Evolutionary conservation across 2,888 invertebrate genomes (phyloP).

Genomic region (Physocephala rufipes): DNA sequence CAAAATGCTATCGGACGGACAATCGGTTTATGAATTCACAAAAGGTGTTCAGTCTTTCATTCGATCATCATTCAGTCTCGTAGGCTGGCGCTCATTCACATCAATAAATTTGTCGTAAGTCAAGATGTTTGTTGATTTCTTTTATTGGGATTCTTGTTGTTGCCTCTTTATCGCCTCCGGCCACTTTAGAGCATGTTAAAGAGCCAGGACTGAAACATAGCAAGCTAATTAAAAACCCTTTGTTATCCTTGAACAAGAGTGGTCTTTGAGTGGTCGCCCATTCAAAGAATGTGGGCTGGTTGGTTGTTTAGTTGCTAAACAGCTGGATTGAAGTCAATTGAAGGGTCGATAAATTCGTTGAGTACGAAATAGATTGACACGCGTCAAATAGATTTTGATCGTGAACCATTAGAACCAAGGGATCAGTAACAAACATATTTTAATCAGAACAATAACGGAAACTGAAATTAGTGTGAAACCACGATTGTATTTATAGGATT

Average conservation of each 20-base stretch:
- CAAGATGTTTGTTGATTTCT: slow-evolving; percentile 24
- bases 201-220: background rate
- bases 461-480: too few species aligned
- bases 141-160: slow-evolving; percentile 3
- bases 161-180: background rate
- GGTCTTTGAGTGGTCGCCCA: background rate
- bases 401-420: too few species aligned
- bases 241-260: slow-evolving; percentile 13
- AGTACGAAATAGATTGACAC: slow-evolving; percentile 2
- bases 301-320: background rate
- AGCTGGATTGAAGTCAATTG: background rate
- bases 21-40: too few species aligned
- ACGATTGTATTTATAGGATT: too few species aligned
- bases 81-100: background rate
- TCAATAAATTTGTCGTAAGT: slow-evolving; percentile 22
- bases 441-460: too few species aligned
- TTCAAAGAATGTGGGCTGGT: background rate
- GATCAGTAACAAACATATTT: too few species aligned
- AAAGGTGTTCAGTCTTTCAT: background rate
- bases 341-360: background rate
- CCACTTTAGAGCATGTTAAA: background rate
- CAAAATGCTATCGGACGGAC: too few species aligned
- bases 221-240: slow-evolving; percentile 32
- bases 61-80: slow-evolving; percentile 5
- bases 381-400: background rate